phyloP scores from a whole-genome alignment of 2,888 invertebrate genomes.

The Sussaba pulchella region DNA sequence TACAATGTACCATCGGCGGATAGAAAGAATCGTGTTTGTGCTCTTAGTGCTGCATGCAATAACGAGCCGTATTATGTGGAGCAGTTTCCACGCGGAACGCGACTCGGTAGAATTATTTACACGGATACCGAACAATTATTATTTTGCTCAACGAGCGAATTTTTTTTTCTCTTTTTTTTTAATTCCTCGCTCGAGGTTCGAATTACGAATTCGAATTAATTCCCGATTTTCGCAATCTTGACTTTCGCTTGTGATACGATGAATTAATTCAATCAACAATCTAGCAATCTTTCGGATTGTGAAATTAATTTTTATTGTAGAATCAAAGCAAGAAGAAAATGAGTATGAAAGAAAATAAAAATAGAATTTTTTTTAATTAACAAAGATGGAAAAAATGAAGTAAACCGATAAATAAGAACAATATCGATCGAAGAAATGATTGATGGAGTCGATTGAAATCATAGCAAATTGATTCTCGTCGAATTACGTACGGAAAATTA shows the following conservation, averaged over 20 bases:
- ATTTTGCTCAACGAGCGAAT: slow-evolving; percentile 37
- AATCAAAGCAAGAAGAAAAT: not conserved
- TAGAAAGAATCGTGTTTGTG: slow-evolving; percentile 63
- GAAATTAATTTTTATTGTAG: not conserved
- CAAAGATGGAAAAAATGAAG: too few relatives aligned
- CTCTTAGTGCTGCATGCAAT: slow-evolving; percentile 14
- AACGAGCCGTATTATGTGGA: slow-evolving; percentile 48
- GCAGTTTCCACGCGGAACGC: slow-evolving; percentile 55
- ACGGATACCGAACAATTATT: slow-evolving; percentile 28
- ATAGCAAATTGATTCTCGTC: not conserved
- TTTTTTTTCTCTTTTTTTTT: too few relatives aligned
- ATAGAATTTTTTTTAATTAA: not conserved
- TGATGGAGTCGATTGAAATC: not conserved
- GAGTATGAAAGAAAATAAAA: not conserved
- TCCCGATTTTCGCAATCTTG: slow-evolving; percentile 27
- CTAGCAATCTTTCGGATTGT: not conserved
- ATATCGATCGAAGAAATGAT: too few relatives aligned
- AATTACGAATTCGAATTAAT: slow-evolving; percentile 24
- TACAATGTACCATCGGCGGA: slow-evolving; percentile 67
- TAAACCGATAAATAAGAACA: too few relatives aligned
- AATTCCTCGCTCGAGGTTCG: too few relatives aligned
- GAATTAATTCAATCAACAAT: not conserved
- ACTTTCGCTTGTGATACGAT: slow-evolving; percentile 35
- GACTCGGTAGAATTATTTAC: slow-evolving; percentile 57
- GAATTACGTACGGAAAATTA: not conserved